Percentiles rank a stretch among this genome's conserved stretches.
phyloP scores from a whole-genome alignment of 2,113 vertebrate species.

The Otocyon megalotis region DNA sequence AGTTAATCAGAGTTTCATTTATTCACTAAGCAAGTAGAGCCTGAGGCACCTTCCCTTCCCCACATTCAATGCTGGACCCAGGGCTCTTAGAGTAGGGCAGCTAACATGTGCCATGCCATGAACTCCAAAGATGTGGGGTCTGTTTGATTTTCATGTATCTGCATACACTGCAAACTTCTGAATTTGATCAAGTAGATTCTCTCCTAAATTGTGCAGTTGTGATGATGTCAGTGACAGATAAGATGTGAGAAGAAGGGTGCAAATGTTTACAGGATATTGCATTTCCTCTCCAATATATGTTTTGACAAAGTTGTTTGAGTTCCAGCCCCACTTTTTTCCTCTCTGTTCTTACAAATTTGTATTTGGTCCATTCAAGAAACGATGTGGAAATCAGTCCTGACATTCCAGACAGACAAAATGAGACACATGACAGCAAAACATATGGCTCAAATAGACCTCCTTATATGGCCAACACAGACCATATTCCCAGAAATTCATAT shows the following conservation, averaged over 20 bases:
- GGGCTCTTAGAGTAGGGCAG: neutral
- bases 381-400: constrained; percentile 72
- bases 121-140: neutral
- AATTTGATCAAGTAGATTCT: constrained; percentile 38
- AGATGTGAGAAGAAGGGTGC: constrained; percentile 74
- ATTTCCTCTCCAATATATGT: constrained; percentile 78
- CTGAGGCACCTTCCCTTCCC: neutral
- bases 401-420: constrained; percentile 74
- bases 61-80: constrained; percentile 15
- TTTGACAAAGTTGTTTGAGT: constrained; percentile 72
- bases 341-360: constrained; percentile 59
- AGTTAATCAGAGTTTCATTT: constrained; percentile 22
- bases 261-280: constrained; percentile 81
- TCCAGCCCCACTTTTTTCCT: constrained; percentile 22
- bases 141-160: neutral
- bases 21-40: constrained; percentile 35
- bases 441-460: constrained; percentile 65
- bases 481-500: constrained; percentile 77
- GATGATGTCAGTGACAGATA: constrained; percentile 77
- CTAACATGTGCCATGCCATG: neutral
- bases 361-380: constrained; percentile 64
- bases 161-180: constrained; percentile 22
- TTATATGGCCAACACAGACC: constrained; percentile 73
- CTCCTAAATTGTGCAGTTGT: constrained; percentile 71
- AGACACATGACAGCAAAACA: constrained; percentile 64